Evolutionary conservation across 1,140 invertebrate species (phyloP), one percentile per base, ranked within the genome.

Genomic region (Drosophila willistoni): DNA sequence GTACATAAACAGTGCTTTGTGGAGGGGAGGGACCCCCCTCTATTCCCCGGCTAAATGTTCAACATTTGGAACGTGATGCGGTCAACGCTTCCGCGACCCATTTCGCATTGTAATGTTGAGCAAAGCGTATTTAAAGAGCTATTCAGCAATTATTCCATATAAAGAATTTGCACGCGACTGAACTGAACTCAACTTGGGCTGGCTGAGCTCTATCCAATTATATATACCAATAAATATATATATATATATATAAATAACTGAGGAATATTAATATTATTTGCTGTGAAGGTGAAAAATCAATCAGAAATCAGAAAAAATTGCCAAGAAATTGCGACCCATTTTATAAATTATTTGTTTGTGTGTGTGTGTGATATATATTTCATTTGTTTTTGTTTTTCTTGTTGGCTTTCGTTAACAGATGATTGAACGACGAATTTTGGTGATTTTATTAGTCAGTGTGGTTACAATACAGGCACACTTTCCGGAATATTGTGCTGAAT

Each of bases 91-190:
- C 84, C 84, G 84, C 84, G 80, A 89, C 80, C 80, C 80, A 87
- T 87, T 89, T 87, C 61, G 47, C 51, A 69, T 62, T 81, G 79
- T 77, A 89, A 83, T 71, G 55, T 68, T 64, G 68, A 64, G 71
- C 79, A 34, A 80, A 87, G 68, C 73, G 84, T 90, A 87, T 87
- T 87, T 89, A 87, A 59, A 90, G 81, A 85, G 84, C 84, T 90
- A 89, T 84, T 89, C 84, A 89, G 84, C 84, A 78, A 79, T 65
- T 59, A 80, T 84, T 84, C 66, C 69, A 54, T 61, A 55, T 60
- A 73, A 90, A 87, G 82, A 83, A 81, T 87, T 83, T 86, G 84
- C 84, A 89, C 83, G 84, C 80, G 80, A 83, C 79, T 68, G 68
- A 81, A 51, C 44, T 51, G 19, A 19, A 13, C 36, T 39, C 9